Evolutionary conservation across 2,888 invertebrate genomes (phyloP).

Genomic region (Biston betularia): DNA sequence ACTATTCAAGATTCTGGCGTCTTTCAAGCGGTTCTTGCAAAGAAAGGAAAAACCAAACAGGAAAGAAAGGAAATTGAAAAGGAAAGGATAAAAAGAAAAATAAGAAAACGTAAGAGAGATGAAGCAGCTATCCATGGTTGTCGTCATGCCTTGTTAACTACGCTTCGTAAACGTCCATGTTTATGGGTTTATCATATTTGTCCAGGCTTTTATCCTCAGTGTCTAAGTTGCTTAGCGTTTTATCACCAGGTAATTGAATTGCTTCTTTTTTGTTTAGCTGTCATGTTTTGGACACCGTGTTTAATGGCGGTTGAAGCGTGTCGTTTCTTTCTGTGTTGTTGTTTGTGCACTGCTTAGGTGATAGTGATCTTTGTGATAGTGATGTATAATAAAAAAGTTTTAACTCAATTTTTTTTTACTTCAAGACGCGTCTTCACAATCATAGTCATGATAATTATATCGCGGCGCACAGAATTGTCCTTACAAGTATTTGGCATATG

Average conservation of each 20-base stretch:
- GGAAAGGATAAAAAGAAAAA: conserved; percentile 44
- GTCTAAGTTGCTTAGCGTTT: conserved; percentile 53
- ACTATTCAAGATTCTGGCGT: conserved; percentile 51
- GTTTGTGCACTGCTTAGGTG: conserved; percentile 50
- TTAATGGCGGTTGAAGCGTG: conserved; percentile 59
- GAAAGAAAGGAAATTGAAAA: conserved; percentile 46
- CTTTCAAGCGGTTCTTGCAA: conserved; percentile 49
- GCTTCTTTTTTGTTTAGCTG: conserved; percentile 57
- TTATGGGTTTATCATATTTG: conserved; percentile 67
- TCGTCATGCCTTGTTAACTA: conserved; percentile 55
- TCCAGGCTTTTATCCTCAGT: conserved; percentile 66
- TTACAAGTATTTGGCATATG: too few relatives aligned
- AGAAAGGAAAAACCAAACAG: conserved; percentile 55
- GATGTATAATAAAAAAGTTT: neutral
- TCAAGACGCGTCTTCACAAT: too few relatives aligned
- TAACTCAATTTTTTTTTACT: neutral
- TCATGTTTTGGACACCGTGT: conserved; percentile 64
- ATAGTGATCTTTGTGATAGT: conserved; percentile 5
- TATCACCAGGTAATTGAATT: conserved; percentile 53
- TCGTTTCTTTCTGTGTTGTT: conserved; percentile 59
- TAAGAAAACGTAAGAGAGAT: conserved; percentile 52
- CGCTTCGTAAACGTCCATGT: conserved; percentile 64
- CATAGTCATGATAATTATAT: too few relatives aligned
- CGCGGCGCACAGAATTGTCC: too few relatives aligned
- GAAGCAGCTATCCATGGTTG: conserved; percentile 55